Evolutionary conservation across 1,140 invertebrate genomes (phyloP), one percentile per base, ranked within the genome.

Genomic region (Procambarus clarkii): DNA sequence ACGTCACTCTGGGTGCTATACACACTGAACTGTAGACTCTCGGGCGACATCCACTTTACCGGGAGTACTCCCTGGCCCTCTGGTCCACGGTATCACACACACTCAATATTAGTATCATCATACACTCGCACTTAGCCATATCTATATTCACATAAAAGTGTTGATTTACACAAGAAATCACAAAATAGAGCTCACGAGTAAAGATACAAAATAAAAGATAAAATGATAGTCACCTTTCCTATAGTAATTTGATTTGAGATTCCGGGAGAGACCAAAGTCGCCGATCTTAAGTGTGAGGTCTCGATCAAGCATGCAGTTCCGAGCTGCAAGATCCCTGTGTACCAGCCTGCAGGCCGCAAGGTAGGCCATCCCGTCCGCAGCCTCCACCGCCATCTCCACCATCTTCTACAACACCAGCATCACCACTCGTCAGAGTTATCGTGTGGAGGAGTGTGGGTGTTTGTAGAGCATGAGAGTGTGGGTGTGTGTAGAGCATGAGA

Each of bases 11-110:
- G 98, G 2, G 97, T 95, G 0, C 98, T 98, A 93, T 98, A 98
- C 50, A 97, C 95, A 18, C 97, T 98, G 94, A 97, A 98, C 86
- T 98, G 96, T 15, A 98, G 96, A 93, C 97, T 97, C 94, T 99
- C 98, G 0, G 97, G 98, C 0, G 98, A 97, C 98, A 98, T 98
- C 98, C 98, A 98, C 45, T 98, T 95, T 0, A 98, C 96, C 3
- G 98, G 98, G 92, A 98, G 95, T 92, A 98, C 45, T 2, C 82
- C 82, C 45, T 91, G 88, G 54, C 88, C 82, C 58, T 85, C 88
- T 91, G 88, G 2, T 15, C 34, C 34, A 34, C 34, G 34, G 34
- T 34, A 34, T 34, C 34, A 34, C 34, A 34, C 34, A 34, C 34
- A 34, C 34, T 34, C 34, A 34, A 34, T 1, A 34, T 34, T 34